Evolutionary conservation across 1,140 invertebrate genomes (phyloP), one percentile per base, ranked within the genome.

Genomic region (Musca vetustissima): DNA sequence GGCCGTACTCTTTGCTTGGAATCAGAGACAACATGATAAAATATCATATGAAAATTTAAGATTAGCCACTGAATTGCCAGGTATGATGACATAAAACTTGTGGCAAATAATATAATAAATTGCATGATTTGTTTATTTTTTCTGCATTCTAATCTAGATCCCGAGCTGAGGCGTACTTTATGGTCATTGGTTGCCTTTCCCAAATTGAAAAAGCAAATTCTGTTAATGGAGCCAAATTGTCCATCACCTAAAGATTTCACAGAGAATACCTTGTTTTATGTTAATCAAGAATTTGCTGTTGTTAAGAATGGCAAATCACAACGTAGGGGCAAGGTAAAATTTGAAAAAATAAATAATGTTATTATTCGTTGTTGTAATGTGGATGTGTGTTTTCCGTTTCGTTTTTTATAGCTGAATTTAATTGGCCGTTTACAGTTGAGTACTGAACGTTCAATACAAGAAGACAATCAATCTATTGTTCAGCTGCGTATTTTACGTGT

Each of bases 1-100:
- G 96, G 96, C 96, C 67, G 96, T 99, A n/a, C 85, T 99, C 19
- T 99, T 98, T 85, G 95, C 95, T 9, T 99, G 97, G 97, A 99
- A 99, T 87, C 95, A 98, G 82, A 86, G 97, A 74, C 92, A 93
- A 28, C 81, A 89, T 69, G 97, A 98, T 73, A 93, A 91, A 84
- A 92, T 99, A 43, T 92, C 93, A 4, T 97, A 98, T 78, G 97
- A 99, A 85, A 97, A 97, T 86, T 86, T 99, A 59, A 88, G 93
- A 76, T 84, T 99, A 73, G 97, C 98, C 4, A 99, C 98, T 1
- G 97, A 99, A 84, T 85, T 99, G 70, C 97, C 97, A 57, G 80
- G 80, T 80, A 49, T 61, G 69, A 24, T 17, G 25, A 22, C 15
- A 53, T 53, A 24, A 43, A 53, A 36, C 22, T 55, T 53, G 64